Base-by-base conservation (phyloP, 2,113 vertebrate genomes). In the Ptyas mucosa region DNA sequence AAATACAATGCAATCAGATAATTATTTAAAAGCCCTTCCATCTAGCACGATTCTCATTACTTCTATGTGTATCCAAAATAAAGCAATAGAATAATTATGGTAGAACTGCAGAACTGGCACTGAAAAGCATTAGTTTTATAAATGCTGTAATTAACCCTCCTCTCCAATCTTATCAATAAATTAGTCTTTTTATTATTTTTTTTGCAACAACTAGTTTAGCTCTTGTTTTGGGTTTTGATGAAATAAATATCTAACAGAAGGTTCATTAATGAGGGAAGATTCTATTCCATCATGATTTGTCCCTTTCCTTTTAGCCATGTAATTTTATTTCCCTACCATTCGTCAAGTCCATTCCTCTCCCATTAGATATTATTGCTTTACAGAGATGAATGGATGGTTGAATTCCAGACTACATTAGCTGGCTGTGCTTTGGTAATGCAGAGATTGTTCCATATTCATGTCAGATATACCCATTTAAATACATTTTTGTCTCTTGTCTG, bases 351-450 rank as follows among this genome's bases (percentile, higher is more conserved):
- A 51, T 20, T 89, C 49, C 88, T 81, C 11, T 85, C 61, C 51
- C 54, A 39, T 92, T 89, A 89, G 61, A 81, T 89, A 54, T 55
- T 88, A 89, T 85, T 49, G 88, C 64, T 92, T 53, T 85, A 12
- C 7, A 54, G 64, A 53, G 34, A 43, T 24, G 55, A 92, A 92
- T 89, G 52, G 64, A 34, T 89, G 53, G 61, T n/a, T 91, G 43
- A 53, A 20, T 93, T 89, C 85, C 51, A 58, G 26, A 46, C 69
- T 55, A 81, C 53, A 51, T 58, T 81, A 52, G 43, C 64, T 58
- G 9, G 69, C 46, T 52, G 15, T n/a, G 21, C n/a, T 57, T 58
- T n/a, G 51, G 54, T 46, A 43, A 89, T 58, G n/a, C 3, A 85
- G 3, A 29, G n/a, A 24, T 58, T 91, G 43, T 91, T 93, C 20